Evolutionary conservation across 1,140 invertebrate species (phyloP).

Genomic region (Brachionus calyciflorus): DNA sequence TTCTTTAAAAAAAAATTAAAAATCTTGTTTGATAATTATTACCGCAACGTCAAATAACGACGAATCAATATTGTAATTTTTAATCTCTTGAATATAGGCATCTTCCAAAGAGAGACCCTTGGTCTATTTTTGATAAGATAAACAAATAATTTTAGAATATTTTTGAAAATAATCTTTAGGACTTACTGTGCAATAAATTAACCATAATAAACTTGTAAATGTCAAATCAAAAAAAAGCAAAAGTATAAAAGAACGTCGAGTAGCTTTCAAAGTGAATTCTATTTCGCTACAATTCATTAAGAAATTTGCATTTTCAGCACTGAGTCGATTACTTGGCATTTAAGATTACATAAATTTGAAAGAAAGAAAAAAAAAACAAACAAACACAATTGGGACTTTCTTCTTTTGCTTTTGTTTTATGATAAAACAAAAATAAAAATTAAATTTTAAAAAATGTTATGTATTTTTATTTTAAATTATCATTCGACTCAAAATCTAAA

Average conservation of each 20-base stretch:
- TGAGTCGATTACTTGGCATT: not conserved
- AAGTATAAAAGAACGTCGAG: slow-evolving; percentile 26
- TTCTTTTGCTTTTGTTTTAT: no score
- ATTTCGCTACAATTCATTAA: slow-evolving; percentile 20
- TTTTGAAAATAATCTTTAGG: not conserved
- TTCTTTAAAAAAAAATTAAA: not conserved
- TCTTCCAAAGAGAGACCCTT: slow-evolving; percentile 23
- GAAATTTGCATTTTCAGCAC: slow-evolving; percentile 28
- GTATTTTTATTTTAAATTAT: no score
- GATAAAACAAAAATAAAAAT: no score
- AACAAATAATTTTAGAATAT: not conserved
- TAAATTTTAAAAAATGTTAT: no score
- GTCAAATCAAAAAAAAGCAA: slow-evolving; percentile 36
- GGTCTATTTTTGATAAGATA: not conserved
- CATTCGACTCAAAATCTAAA: no score
- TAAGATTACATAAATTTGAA: not conserved
- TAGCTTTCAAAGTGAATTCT: not conserved
- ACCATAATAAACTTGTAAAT: slow-evolving; percentile 26
- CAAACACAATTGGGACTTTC: no score
- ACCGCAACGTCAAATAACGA: slow-evolving; percentile 39
- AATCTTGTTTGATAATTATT: not conserved
- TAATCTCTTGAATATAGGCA: slow-evolving; percentile 10
- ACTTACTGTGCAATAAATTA: slow-evolving; percentile 33
- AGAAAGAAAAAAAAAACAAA: no score
- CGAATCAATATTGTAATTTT: slow-evolving; percentile 33